Evolutionary conservation across 2,888 invertebrate species (phyloP), one percentile per base, ranked within the genome.

Genomic region (Dicycla oo): DNA sequence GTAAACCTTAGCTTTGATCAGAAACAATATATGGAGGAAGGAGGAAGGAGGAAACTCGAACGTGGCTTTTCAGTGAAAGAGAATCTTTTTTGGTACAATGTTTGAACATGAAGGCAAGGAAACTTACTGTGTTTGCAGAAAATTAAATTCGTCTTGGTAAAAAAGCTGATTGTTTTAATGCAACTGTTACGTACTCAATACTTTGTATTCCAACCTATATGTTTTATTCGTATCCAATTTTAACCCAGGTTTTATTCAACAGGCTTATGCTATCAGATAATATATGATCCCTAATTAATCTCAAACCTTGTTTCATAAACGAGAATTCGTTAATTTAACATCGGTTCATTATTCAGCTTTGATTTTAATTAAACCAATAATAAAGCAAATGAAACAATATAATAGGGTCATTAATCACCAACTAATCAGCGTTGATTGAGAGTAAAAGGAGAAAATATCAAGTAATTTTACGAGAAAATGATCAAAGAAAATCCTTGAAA

Each of bases 401-500:
- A 71, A 81, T 63, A 23, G 8, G 45, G 38, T 60, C 54, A 72
- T 81, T 81, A 78, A 84, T 84, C 75, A 83, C n/a, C 45, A 30
- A 26, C 58, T 75, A 78, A 82, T 82, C 64, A 74, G 53, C 58
- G 58, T 47, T 67, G 67, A 76, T 83, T 81, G 47, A 66, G 64
- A 67, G 53, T 69, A 61, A 54, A 61, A 61, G 13, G 56, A 65
- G 68, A 68, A 72, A 84, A 81, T 72, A 81, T 69, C 60, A 72
- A 67, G 61, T 64, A 53, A 81, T 72, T 82, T 72, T 45, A 83
- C 67, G 67, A 69, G 72, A 69, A 69, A 74, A 75, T 68, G 69
- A 67, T 82, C 71, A 83, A 81, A 82, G 81, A 70, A 81, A 83
- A 75, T 60, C 54, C 60, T 69, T 45, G 13, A 49, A 51, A 77